Evolutionary conservation across 2,113 vertebrate genomes (phyloP).

Genomic region (Girardinichthys multiradiatus): DNA sequence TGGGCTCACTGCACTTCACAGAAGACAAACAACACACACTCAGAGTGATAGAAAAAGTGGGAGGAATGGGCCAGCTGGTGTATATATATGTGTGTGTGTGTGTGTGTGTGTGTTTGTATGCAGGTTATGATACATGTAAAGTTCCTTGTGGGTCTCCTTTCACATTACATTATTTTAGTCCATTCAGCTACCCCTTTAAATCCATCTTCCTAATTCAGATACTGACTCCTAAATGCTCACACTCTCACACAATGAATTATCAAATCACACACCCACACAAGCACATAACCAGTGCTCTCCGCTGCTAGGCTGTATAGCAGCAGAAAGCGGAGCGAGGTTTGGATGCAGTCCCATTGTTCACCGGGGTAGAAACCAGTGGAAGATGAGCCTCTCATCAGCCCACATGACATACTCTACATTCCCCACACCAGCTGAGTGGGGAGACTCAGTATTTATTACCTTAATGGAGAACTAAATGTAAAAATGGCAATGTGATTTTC

Average conservation of each 20-base stretch:
- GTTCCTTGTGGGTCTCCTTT: constrained; percentile 54
- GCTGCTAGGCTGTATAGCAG: constrained; percentile 29
- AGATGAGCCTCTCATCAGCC: constrained; percentile 41
- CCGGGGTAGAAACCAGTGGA: constrained; percentile 32
- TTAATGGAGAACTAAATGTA: constrained; percentile 1
- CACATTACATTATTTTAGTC: constrained; percentile 54
- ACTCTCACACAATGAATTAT: constrained; percentile 6
- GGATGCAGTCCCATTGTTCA: constrained; percentile 49
- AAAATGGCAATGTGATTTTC: no score
- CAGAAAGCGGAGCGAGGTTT: constrained; percentile 37
- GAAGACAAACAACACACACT: constrained; percentile 39
- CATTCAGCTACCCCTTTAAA: constrained; percentile 37
- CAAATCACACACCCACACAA: constrained; percentile 3
- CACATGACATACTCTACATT: constrained; percentile 33
- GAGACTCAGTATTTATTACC: constrained; percentile 1
- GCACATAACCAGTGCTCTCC: neutral
- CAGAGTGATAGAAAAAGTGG: constrained; percentile 28
- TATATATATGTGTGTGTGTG: constrained; percentile 19
- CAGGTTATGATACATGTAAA: constrained; percentile 56
- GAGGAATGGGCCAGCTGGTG: constrained; percentile 52
- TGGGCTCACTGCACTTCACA: constrained; percentile 51
- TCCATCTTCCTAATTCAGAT: constrained; percentile 40
- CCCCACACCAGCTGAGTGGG: neutral
- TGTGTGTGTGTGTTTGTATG: constrained; percentile 23
- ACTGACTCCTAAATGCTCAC: neutral